Percentiles rank a stretch among this genome's conserved stretches.
These are phyloP conservation scores for Papilio demoleus DNA, from an alignment of 2,888 invertebrate species.

Conservation along the genomic window DNA sequence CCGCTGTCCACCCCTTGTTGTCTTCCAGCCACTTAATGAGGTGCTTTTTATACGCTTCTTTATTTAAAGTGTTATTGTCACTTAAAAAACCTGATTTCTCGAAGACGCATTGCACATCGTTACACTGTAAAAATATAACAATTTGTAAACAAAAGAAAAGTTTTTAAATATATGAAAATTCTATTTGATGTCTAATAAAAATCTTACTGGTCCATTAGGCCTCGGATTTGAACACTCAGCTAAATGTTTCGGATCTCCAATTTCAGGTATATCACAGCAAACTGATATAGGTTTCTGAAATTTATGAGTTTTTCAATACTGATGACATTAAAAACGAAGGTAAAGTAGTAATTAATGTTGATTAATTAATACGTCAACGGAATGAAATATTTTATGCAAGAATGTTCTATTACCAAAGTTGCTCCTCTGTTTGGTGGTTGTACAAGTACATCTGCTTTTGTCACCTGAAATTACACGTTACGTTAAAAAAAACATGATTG, in stretches of 20 bases:
- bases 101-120: slow-evolving; percentile 74
- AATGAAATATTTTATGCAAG: background rate
- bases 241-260: slow-evolving; percentile 65
- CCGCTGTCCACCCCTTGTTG: slow-evolving; percentile 64
- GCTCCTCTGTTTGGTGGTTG: slow-evolving; percentile 58
- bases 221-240: slow-evolving; percentile 68
- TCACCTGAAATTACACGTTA: slow-evolving; percentile 51
- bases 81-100: slow-evolving; percentile 72
- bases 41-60: slow-evolving; percentile 66
- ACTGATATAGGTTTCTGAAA: slow-evolving; percentile 76
- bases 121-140: slow-evolving; percentile 60
- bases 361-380: no score
- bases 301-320: background rate
- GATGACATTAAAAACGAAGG: background rate
- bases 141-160: background rate
- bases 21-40: slow-evolving; percentile 64
- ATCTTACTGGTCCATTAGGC: slow-evolving; percentile 69
- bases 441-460: slow-evolving; percentile 53
- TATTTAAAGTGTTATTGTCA: slow-evolving; percentile 65
- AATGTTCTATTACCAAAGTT: slow-evolving; percentile 58
- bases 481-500: background rate
- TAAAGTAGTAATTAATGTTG: no score
- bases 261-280: slow-evolving; percentile 76
- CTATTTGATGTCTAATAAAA: no score
- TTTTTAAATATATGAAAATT: no score